Evolutionary conservation across 1,140 invertebrate genomes (phyloP).

Genomic region (Drosophila sucinea): DNA sequence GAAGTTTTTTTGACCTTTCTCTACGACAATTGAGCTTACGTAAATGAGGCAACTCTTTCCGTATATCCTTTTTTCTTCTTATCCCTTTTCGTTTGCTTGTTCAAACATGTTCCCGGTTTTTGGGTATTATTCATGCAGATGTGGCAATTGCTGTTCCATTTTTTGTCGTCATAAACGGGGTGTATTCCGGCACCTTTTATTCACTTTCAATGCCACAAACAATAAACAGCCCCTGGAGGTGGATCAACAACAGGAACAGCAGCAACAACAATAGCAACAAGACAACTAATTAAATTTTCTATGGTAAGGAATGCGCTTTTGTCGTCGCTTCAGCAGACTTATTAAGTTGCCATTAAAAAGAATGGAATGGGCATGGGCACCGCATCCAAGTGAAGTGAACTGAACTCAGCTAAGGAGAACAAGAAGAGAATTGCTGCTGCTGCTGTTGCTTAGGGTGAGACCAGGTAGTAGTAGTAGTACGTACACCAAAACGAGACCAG

Average conservation of each 20-base stretch:
- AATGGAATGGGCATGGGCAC: not conserved
- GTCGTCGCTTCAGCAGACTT: slow-evolving; percentile 15
- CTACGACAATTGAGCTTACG: too few relatives aligned
- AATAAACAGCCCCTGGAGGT: slow-evolving; percentile 16
- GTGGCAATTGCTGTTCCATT: slow-evolving; percentile 4
- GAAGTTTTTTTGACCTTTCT: too few relatives aligned
- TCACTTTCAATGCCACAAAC: slow-evolving; percentile 3
- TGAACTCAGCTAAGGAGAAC: not conserved
- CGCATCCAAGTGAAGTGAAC: not conserved
- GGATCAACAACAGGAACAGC: slow-evolving; percentile 16
- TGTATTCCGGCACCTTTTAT: slow-evolving; percentile 9
- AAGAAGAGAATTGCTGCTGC: not conserved
- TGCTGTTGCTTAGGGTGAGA: not conserved
- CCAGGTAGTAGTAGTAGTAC: slow-evolving; percentile 1
- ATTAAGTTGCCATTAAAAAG: slow-evolving; percentile 29
- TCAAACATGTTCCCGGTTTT: not conserved
- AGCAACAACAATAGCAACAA: slow-evolving; percentile 12
- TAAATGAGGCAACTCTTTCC: too few relatives aligned
- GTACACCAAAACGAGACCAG: slow-evolving; percentile 8
- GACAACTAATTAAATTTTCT: slow-evolving; percentile 33
- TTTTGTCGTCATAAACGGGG: slow-evolving; percentile 4
- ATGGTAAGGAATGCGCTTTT: slow-evolving; percentile 30
- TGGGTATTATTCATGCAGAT: not conserved
- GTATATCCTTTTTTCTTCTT: not conserved
- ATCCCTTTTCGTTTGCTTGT: not conserved